phyloP scores from a whole-genome alignment of 1,140 invertebrate species.

The Micrasema minimum region DNA sequence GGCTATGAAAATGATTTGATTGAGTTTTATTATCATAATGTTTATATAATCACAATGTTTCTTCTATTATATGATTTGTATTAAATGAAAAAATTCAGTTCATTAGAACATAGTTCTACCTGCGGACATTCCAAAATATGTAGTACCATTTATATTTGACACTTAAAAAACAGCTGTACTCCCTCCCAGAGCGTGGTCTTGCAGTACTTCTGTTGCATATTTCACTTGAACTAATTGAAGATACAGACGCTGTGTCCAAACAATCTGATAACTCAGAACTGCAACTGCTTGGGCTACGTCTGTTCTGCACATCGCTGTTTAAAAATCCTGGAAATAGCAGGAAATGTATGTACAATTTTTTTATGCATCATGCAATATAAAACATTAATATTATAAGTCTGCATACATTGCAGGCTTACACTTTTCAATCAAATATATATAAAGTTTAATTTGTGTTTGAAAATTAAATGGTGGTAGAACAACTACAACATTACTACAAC shows the following conservation, averaged over 20 bases:
- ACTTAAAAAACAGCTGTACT: conserved; percentile 66
- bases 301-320: conserved; percentile 65
- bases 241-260: conserved; percentile 83
- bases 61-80: too few species aligned
- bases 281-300: conserved; percentile 75
- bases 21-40: too few species aligned
- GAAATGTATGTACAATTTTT: background rate
- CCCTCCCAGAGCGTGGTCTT: conserved; percentile 80
- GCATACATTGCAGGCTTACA: too few species aligned
- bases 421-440: conserved; percentile 29
- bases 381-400: background rate
- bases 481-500: too few species aligned
- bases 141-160: background rate
- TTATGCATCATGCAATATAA: too few species aligned
- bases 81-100: too few species aligned
- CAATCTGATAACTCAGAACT: conserved; percentile 90
- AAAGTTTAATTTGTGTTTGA: background rate
- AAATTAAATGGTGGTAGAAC: background rate
- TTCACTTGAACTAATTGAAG: conserved; percentile 80
- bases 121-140: background rate
- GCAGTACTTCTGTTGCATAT: conserved; percentile 68
- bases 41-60: too few species aligned
- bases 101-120: background rate
- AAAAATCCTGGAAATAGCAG: conserved; percentile 58
- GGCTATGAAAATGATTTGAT: too few species aligned